A percentile compares a stretch with the other conserved stretches of the same genome.
These are phyloP conservation scores for Eumeta japonica DNA, from an alignment of 1,140 invertebrate species.

Conservation along the genomic window DNA sequence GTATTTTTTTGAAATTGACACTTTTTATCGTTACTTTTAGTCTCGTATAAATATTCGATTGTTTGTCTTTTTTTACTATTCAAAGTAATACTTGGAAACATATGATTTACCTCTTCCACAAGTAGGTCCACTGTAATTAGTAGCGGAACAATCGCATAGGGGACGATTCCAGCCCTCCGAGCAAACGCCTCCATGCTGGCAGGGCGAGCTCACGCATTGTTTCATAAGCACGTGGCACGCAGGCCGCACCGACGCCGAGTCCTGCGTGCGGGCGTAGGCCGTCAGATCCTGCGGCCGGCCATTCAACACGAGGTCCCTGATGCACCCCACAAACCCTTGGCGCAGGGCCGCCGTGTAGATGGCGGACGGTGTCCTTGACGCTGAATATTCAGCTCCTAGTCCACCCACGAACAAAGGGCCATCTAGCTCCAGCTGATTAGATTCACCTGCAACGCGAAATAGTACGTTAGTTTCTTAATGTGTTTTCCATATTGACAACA, in stretches of 20 bases:
- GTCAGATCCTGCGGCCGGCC: constrained; percentile 90
- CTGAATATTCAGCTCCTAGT: constrained; percentile 72
- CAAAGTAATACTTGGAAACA: too few relatives aligned
- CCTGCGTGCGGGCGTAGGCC: constrained; percentile 83
- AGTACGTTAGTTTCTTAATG: neutral
- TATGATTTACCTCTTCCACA: constrained; percentile 77
- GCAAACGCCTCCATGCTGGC: constrained; percentile 88
- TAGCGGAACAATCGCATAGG: constrained; percentile 91
- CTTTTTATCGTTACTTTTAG: too few relatives aligned
- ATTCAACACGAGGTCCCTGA: constrained; percentile 90
- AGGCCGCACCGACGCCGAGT: constrained; percentile 84
- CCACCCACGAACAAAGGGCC: constrained; percentile 89
- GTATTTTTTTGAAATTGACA: too few relatives aligned
- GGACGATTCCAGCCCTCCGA: constrained; percentile 95
- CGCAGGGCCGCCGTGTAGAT: constrained; percentile 88
- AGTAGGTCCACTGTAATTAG: constrained; percentile 85
- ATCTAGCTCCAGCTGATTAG: constrained; percentile 83
- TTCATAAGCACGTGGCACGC: constrained; percentile 78
- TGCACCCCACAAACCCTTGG: constrained; percentile 92
- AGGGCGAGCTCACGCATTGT: constrained; percentile 82
- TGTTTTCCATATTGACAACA: neutral
- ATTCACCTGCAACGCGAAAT: constrained; percentile 66
- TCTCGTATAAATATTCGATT: too few relatives aligned
- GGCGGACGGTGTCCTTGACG: constrained; percentile 75
- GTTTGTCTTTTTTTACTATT: too few relatives aligned